Evolutionary conservation across 2,888 invertebrate species (phyloP).

Genomic region (Caenorhabditis plicata): DNA sequence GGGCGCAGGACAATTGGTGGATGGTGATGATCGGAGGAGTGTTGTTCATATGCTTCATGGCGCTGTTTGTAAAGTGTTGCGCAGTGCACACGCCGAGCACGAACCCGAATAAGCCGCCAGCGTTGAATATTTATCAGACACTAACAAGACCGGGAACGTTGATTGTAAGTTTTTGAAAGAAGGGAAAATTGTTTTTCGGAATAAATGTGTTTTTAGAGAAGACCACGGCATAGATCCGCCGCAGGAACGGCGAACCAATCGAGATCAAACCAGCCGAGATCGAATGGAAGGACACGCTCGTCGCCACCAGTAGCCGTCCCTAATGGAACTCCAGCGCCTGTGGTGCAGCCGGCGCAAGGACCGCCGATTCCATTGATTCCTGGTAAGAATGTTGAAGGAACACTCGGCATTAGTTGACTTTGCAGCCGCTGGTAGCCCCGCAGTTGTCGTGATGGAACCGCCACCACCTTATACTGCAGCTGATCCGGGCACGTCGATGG

Average conservation of each 20-base stretch:
- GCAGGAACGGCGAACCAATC: constrained; percentile 25
- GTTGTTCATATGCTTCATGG: constrained; percentile 90
- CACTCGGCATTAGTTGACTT: neutral
- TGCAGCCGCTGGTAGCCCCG: constrained; percentile 12
- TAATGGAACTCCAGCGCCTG: constrained; percentile 11
- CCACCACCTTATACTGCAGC: constrained; percentile 51
- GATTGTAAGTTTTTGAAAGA: constrained; percentile 31
- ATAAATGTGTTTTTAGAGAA: constrained; percentile 2
- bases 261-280: too few relatives aligned
- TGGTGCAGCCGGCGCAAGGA: constrained; percentile 2
- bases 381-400: neutral
- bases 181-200: neutral
- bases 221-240: constrained; percentile 42
- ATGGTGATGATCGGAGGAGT: constrained; percentile 88
- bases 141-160: constrained; percentile 70
- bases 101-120: constrained; percentile 94
- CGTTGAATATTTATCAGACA: constrained; percentile 83
- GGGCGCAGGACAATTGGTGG: constrained; percentile 83
- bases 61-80: constrained; percentile 96
- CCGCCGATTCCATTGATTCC: constrained; percentile 31
- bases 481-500: constrained; percentile 41
- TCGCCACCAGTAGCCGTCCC: constrained; percentile 35
- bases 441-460: constrained; percentile 53
- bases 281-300: neutral
- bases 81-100: constrained; percentile 98